Evolutionary conservation across 2,888 invertebrate genomes (phyloP).

Genomic region (Digitonthophagus gazella): DNA sequence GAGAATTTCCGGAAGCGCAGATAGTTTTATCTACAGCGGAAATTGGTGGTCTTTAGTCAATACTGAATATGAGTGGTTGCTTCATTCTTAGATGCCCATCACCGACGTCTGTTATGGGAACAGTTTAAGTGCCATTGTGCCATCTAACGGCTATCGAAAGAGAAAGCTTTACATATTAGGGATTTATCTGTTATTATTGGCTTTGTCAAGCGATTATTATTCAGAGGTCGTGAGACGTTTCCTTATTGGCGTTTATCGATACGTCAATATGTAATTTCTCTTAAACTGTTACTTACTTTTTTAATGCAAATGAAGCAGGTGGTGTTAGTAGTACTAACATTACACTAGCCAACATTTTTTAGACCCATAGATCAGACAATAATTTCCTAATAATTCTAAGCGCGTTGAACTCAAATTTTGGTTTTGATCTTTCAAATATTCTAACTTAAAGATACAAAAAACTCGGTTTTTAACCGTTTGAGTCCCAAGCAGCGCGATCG

Average conservation of each 20-base stretch:
- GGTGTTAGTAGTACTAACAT: too few relatives aligned
- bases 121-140: not conserved
- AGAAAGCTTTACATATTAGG: constrained; percentile 46
- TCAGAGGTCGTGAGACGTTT: not conserved
- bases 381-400: too few relatives aligned
- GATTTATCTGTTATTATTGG: constrained; percentile 47
- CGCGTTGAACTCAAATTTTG: too few relatives aligned
- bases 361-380: too few relatives aligned
- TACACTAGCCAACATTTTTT: too few relatives aligned
- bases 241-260: not conserved
- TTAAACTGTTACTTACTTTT: not conserved
- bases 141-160: constrained; percentile 23
- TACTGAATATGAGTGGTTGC: not conserved
- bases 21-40: not conserved
- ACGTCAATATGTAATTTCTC: not conserved
- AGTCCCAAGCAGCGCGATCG: too few relatives aligned
- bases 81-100: not conserved
- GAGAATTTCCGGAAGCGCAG: not conserved
- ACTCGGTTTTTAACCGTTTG: too few relatives aligned
- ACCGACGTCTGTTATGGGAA: not conserved
- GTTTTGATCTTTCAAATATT: too few relatives aligned
- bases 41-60: not conserved
- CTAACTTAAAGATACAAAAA: too few relatives aligned
- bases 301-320: too few relatives aligned
- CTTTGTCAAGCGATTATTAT: constrained; percentile 34